These are phyloP conservation scores for Eupristina koningsbergeri DNA, from an alignment of 1,140 invertebrate genomes.

Conservation along the genomic window DNA sequence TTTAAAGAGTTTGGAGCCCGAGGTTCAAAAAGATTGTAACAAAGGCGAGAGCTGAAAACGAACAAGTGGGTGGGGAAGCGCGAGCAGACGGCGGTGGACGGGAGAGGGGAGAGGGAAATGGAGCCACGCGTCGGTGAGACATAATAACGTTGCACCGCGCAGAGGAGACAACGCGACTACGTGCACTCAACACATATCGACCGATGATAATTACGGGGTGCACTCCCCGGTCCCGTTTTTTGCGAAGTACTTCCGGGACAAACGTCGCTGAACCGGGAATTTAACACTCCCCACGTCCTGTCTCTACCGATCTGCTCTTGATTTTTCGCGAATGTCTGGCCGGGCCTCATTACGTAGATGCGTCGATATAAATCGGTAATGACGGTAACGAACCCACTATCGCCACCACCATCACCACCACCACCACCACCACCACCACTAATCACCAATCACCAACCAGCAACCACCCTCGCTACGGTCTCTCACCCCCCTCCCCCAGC, in stretches of 20 bases:
- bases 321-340: constrained; percentile 15
- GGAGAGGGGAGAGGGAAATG: too few relatives aligned
- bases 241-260: background rate
- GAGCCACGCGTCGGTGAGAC: background rate
- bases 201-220: constrained; percentile 27
- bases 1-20: background rate
- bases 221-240: background rate
- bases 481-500: too few relatives aligned
- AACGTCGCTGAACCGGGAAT: background rate
- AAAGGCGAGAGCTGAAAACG: background rate
- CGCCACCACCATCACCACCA: too few relatives aligned
- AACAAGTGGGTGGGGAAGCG: background rate
- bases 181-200: constrained; percentile 33
- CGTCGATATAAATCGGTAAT: constrained; percentile 33
- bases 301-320: background rate
- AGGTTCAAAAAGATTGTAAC: background rate
- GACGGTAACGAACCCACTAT: constrained; percentile 44
- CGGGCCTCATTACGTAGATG: constrained; percentile 12
- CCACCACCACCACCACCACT: too few relatives aligned
- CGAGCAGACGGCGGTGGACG: too few relatives aligned
- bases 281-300: background rate
- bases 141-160: constrained; percentile 21
- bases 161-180: constrained; percentile 10
- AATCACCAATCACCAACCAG: too few relatives aligned
- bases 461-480: too few relatives aligned